Evolutionary conservation across 2,113 vertebrate species (phyloP), one percentile per base, ranked within the genome.

Genomic region (Rhizomys pruinosus): DNA sequence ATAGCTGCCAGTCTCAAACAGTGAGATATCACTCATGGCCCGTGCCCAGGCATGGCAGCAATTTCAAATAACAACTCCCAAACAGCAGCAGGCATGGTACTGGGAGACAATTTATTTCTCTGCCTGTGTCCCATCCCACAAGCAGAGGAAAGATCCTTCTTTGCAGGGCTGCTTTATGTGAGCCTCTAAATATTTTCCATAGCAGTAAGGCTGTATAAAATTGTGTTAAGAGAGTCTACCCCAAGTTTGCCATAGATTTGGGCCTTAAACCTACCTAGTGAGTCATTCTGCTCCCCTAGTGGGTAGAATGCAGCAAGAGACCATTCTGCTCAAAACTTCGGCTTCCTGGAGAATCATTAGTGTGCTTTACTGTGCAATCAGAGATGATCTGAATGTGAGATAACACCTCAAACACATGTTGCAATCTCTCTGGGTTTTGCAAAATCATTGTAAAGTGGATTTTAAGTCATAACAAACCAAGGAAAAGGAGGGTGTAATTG

Each of bases 381-480:
- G 69, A 0, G 1, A 25, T 66, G 1, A 87, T 47, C 27, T 82
- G 72, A 77, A 73, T 23, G 29, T n/a, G 69, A 89, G 71, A 42
- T 20, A 7, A 55, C 39, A 84, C 76, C 71, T 68, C 74, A 34
- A n/a, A 86, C 15, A 9, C 39, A 71, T 29, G 84, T 3, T 79
- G 52, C 74, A 29, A 16, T 55, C 77, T 91, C 91, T 66, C 37
- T 44, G 37, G 68, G 95, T 34, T 78, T 77, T 84, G 64, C 71
- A 91, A 91, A 82, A 89, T 92, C 76, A 55, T 64, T 4, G 0
- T 37, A 32, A 82, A 66, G n/a, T 55, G 32, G 84, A 57, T 55
- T 78, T 42, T 57, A 69, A 57, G 64, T 86, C 29, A 69, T 13
- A 68, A 23, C 3, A 39, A 42, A 71, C 22, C 42, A 16, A 57